phyloP scores from a whole-genome alignment of 1,140 invertebrate species.

The Agraylea sexmaculata region DNA sequence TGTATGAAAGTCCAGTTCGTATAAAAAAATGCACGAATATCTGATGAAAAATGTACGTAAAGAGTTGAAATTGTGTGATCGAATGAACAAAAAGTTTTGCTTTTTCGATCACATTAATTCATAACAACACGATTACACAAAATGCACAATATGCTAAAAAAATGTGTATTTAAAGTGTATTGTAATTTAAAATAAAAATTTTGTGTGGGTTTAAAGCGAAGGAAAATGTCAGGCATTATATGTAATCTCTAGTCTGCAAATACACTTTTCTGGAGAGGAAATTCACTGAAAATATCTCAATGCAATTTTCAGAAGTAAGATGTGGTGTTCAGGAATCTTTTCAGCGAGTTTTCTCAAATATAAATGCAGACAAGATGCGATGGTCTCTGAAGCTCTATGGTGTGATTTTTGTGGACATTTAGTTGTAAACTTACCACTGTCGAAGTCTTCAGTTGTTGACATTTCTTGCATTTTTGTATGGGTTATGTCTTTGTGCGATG shows the following conservation, averaged over 20 bases:
- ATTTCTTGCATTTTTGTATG: conserved; percentile 74
- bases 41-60: not conserved
- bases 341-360: too few relatives aligned
- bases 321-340: too few relatives aligned
- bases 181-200: not conserved
- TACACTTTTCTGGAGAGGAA: not conserved
- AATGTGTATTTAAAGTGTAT: not conserved
- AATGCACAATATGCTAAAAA: not conserved
- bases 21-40: too few relatives aligned
- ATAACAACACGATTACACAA: not conserved
- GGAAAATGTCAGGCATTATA: not conserved
- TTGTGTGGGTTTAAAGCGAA: not conserved
- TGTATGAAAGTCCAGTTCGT: too few relatives aligned
- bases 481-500: conserved; percentile 94
- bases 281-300: too few relatives aligned
- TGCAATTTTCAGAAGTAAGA: too few relatives aligned
- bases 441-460: conserved; percentile 65
- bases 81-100: not conserved
- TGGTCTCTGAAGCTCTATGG: not conserved
- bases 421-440: conserved; percentile 63
- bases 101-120: too few relatives aligned
- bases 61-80: conserved; percentile 1
- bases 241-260: not conserved
- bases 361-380: not conserved
- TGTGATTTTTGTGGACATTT: too few relatives aligned